Percentiles rank a stretch among this genome's conserved stretches.
Conservation (phyloP, 2,888 invertebrate species). For the Micoletzkya japonica region DNA sequence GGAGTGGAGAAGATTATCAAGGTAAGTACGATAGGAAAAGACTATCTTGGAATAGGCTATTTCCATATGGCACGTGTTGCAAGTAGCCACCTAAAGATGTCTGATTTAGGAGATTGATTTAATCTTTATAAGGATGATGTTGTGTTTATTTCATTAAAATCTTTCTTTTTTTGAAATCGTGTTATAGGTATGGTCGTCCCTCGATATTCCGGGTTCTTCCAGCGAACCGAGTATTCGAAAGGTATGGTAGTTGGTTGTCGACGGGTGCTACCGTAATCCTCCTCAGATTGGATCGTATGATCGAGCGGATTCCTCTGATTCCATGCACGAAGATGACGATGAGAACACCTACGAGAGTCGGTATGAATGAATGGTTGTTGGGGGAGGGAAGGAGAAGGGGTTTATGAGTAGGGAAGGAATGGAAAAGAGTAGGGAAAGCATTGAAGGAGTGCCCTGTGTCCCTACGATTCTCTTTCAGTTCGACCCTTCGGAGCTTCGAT, state of each 20-base stretch:
- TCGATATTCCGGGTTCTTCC: neutral
- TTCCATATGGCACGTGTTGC: too few relatives aligned
- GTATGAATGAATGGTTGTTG: neutral
- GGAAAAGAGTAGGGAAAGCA: too few relatives aligned
- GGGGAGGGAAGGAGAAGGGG: neutral
- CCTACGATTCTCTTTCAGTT: too few relatives aligned
- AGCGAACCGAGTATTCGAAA: neutral
- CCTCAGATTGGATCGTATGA: neutral
- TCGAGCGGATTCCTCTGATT: neutral
- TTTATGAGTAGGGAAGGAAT: neutral
- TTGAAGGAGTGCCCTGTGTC: too few relatives aligned
- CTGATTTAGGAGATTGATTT: too few relatives aligned
- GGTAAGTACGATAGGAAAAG: too few relatives aligned
- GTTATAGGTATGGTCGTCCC: neutral
- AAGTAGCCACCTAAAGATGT: too few relatives aligned
- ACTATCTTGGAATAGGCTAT: too few relatives aligned
- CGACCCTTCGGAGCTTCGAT: too few relatives aligned
- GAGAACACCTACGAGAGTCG: neutral
- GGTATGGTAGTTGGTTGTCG: neutral
- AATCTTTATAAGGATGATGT: too few relatives aligned
- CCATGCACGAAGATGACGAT: neutral
- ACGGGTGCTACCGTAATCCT: neutral
- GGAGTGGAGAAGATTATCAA: constrained; percentile 94
- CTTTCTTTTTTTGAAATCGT: neutral
- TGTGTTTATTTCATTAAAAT: neutral